A percentile compares a stretch with the other conserved stretches of the same genome.
These are phyloP conservation scores for Hafferia zeledoni DNA, from an alignment of 2,797 vertebrate species.

Conservation along the genomic window DNA sequence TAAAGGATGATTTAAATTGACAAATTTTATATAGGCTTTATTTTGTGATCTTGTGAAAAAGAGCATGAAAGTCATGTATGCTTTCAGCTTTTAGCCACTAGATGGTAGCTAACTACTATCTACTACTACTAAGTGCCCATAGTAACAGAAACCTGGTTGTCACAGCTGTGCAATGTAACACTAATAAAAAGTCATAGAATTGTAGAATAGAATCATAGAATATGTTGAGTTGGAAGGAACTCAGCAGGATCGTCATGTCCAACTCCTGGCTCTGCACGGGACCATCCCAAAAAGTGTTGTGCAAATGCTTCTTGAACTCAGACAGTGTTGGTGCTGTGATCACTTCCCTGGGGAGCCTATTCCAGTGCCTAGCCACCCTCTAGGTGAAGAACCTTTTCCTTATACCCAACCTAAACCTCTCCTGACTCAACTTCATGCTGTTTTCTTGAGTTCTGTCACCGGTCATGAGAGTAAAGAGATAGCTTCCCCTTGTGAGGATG, in stretches of 20 bases:
- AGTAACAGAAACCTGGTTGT: rapidly evolving
- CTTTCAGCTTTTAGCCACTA: conserved; percentile 35
- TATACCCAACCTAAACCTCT: neutral
- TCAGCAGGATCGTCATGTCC: rapidly evolving
- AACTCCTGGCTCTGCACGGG: neutral
- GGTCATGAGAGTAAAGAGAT: neutral
- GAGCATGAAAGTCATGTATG: neutral
- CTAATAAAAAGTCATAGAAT: neutral
- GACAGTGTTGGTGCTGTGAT: neutral
- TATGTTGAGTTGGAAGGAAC: neutral
- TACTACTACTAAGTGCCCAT: neutral
- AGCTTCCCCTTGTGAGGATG: rapidly evolving
- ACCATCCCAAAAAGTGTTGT: neutral
- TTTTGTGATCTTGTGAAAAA: neutral
- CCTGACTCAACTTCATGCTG: no score
- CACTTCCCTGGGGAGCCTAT: neutral
- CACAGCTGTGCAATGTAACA: rapidly evolving
- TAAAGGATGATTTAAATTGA: neutral
- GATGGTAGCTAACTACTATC: conserved; percentile 63
- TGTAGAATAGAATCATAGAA: no score
- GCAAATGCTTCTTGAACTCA: neutral
- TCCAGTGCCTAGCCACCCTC: neutral
- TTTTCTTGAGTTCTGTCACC: neutral
- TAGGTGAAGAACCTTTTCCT: neutral
- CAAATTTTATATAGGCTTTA: neutral